Base-by-base conservation (phyloP, 2,113 vertebrate species). In the Esox niger region DNA sequence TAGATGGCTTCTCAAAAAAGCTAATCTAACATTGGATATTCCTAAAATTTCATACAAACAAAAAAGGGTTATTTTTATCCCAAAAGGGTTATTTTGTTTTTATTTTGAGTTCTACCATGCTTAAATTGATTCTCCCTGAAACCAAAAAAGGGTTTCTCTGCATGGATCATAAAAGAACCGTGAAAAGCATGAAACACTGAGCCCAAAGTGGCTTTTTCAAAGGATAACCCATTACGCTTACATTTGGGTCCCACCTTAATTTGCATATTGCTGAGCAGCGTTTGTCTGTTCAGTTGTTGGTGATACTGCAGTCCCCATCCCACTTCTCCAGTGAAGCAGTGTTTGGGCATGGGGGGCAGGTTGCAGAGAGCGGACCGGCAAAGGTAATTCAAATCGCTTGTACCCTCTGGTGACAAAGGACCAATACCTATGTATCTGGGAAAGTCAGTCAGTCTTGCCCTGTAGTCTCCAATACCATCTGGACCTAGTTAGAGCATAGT, bases 291-390 rank as follows among this genome's bases (percentile, higher is more conserved):
- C 74, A 94, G 71, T 35, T 46, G 70, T 29, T 70, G 64, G 75
- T 86, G 82, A 29, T 88, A 75, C 43, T 74, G 73, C 75, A 91
- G 75, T n/a, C 88, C 88, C 91, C 93, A 92, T 25, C 91, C 91
- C 30, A 88, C 78, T 70, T 84, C 89, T 0, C 91, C 90, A 8
- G 89, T 78, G 0, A 66, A 74, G 32, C 61, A 49, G 6, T 77
- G 15, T 70, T 79, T 93, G 59, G 79, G 75, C 32, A 66, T 1
- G 0, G 78, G 58, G 0, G 79, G 49, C 2, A 73, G 77, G 4
- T 59, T 56, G 0, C 31, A 0, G 0, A 85, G 67, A 3, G 86
- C 84, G 1, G 84, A 64, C 35, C 84, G 79, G 62, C 86, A 91
- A 62, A 94, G 66, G 63, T 90, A 93, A 2, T 38, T 3, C 35